phyloP scores from a whole-genome alignment of 2,888 invertebrate genomes.

The Eilema sororculum region DNA sequence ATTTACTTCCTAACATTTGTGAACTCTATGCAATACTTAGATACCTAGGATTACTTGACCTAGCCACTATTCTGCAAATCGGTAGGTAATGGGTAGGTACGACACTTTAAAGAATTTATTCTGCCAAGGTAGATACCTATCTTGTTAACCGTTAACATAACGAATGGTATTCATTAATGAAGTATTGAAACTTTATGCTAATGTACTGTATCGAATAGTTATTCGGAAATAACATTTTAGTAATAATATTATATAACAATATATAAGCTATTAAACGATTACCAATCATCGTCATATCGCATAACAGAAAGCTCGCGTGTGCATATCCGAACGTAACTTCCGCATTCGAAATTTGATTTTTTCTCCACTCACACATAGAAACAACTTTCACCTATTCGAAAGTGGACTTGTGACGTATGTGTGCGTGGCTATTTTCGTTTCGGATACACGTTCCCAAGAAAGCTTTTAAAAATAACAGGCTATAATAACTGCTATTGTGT shows the following conservation, averaged over 20 bases:
- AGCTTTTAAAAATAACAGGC: constrained; percentile 54
- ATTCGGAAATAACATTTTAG: constrained; percentile 15
- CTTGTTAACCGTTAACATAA: background rate
- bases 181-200: constrained; percentile 12
- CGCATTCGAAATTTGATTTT: constrained; percentile 62
- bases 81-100: constrained; percentile 4
- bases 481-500: constrained; percentile 34
- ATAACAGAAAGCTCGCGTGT: constrained; percentile 60
- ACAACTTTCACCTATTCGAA: constrained; percentile 67
- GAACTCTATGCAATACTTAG: background rate
- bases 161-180: constrained; percentile 8
- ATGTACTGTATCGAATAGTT: constrained; percentile 14
- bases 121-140: background rate
- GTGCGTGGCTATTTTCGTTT: constrained; percentile 51
- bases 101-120: background rate
- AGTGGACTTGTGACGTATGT: constrained; percentile 54
- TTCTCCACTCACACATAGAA: constrained; percentile 53
- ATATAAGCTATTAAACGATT: constrained; percentile 48
- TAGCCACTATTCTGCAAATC: constrained; percentile 21
- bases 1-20: constrained; percentile 55
- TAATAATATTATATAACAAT: constrained; percentile 38
- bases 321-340: constrained; percentile 62
- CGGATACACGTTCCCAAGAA: constrained; percentile 48
- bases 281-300: constrained; percentile 50
- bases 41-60: constrained; percentile 33